Evolutionary conservation across 2,113 vertebrate species (phyloP).

Genomic region (Oreotragus oreotragus): DNA sequence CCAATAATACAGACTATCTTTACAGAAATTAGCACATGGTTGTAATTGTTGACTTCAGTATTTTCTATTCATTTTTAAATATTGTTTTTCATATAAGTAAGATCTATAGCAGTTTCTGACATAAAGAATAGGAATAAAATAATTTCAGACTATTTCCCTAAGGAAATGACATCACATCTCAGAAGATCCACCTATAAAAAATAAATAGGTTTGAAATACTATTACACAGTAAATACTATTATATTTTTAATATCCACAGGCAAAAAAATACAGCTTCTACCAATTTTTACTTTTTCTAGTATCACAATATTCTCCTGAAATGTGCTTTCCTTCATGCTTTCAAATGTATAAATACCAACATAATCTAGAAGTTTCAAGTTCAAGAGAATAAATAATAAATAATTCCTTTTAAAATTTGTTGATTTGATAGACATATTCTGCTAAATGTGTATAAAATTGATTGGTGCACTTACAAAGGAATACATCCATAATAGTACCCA

Average conservation of each 20-base stretch:
- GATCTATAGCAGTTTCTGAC: background rate
- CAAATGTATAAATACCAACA: background rate
- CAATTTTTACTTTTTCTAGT: constrained; percentile 10
- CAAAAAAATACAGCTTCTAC: background rate
- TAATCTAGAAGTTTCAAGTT: constrained; percentile 13
- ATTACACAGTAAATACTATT: constrained; percentile 10
- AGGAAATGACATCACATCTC: background rate
- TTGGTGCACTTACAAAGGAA: background rate
- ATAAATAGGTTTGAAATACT: constrained; percentile 25
- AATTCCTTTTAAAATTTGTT: constrained; percentile 2
- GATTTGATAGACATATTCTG: constrained; percentile 41
- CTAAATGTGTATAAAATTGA: constrained; percentile 28
- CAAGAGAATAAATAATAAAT: background rate
- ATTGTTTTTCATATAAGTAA: background rate
- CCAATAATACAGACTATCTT: background rate
- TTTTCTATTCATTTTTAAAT: background rate
- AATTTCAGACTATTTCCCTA: background rate
- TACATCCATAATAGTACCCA: constrained; percentile 61
- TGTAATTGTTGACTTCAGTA: background rate
- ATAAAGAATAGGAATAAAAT: constrained; percentile 9
- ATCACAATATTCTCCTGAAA: constrained; percentile 8
- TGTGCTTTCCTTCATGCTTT: background rate
- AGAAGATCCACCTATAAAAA: background rate
- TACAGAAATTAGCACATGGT: background rate
- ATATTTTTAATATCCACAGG: background rate